These are phyloP conservation scores for Poecile montanus DNA, from an alignment of 2,797 vertebrate species.

Conservation along the genomic window DNA sequence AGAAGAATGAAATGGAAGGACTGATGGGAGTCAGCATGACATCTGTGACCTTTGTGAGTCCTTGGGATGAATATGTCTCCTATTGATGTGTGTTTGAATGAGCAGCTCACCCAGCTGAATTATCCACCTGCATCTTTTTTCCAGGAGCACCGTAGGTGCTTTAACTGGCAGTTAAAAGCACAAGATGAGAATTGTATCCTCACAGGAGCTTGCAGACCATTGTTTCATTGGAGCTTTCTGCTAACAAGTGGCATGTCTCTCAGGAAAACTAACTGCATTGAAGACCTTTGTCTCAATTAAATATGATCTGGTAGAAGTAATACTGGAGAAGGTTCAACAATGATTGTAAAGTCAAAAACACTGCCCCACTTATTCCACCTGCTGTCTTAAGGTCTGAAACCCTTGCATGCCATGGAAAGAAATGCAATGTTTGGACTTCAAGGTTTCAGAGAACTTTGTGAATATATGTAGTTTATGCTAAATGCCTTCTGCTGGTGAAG, in stretches of 20 bases:
- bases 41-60: background rate
- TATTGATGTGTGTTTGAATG: background rate
- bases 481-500: background rate
- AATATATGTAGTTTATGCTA: background rate
- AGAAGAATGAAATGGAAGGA: background rate
- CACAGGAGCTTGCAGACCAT: background rate
- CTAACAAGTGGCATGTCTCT: background rate
- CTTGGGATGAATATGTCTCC: background rate
- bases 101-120: background rate
- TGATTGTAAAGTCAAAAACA: background rate
- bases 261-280: background rate
- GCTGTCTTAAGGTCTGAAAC: background rate
- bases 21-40: background rate
- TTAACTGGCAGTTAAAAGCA: background rate
- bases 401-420: background rate
- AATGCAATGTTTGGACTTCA: background rate
- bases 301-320: background rate
- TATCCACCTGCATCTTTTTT: background rate
- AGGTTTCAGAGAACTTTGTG: background rate
- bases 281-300: conserved; percentile 8
- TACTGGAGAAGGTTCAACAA: background rate
- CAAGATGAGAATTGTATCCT: background rate
- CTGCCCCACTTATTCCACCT: background rate
- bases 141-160: background rate
- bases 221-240: background rate